Conservation (phyloP, 2,888 invertebrate genomes). For the Torymus aiolomorphi region DNA sequence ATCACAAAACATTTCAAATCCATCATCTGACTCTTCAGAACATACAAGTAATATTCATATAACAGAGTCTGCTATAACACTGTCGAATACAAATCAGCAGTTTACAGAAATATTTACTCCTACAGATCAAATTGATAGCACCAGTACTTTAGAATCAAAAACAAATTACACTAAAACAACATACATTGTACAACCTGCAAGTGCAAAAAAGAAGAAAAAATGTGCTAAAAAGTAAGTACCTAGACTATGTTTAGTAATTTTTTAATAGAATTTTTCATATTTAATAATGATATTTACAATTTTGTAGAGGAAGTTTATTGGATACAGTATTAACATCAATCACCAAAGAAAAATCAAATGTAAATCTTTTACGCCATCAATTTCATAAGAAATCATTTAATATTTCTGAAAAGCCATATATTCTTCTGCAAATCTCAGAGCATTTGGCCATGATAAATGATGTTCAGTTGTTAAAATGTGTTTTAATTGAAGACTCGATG, state of each 20-base stretch:
- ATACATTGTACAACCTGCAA: slow-evolving; percentile 40
- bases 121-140: slow-evolving; percentile 29
- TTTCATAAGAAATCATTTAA: slow-evolving; percentile 31
- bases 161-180: slow-evolving; percentile 34
- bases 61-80: slow-evolving; percentile 11
- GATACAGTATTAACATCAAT: slow-evolving; percentile 34
- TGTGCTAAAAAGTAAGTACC: slow-evolving; percentile 47
- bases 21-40: slow-evolving; percentile 36
- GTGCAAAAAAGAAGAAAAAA: slow-evolving; percentile 35
- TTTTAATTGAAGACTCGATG: slow-evolving; percentile 36
- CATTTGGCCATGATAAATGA: slow-evolving; percentile 44
- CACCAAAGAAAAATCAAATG: slow-evolving; percentile 51
- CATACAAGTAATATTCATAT: slow-evolving; percentile 8
- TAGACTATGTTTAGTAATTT: background rate
- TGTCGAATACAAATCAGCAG: background rate
- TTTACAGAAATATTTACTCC: background rate
- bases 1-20: slow-evolving; percentile 49
- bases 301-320: slow-evolving; percentile 49
- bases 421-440: slow-evolving; percentile 48
- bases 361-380: slow-evolving; percentile 49
- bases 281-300: no score
- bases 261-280: background rate
- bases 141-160: slow-evolving; percentile 45
- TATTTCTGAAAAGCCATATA: slow-evolving; percentile 41
- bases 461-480: slow-evolving; percentile 48